Evolutionary conservation across 1,140 invertebrate species (phyloP).

Genomic region (Plectrocnemia conspersa): DNA sequence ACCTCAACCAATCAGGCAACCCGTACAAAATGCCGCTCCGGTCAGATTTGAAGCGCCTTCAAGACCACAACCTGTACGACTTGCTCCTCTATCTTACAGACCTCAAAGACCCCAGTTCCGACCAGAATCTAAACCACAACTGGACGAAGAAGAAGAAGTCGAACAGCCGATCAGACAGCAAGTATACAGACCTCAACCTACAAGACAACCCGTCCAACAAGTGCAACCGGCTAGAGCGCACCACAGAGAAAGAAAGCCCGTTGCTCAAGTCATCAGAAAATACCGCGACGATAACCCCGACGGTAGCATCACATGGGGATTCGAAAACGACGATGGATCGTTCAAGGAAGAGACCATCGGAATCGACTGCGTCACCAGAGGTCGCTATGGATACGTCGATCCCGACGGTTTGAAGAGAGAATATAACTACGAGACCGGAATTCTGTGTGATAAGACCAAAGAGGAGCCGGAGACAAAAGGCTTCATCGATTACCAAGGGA

Average conservation of each 20-base stretch:
- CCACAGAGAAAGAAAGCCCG: conserved; percentile 58
- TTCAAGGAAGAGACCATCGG: conserved; percentile 81
- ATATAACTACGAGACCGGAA: conserved; percentile 68
- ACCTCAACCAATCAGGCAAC: conserved; percentile 27
- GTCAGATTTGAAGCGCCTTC: conserved; percentile 40
- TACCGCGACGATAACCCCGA: conserved; percentile 76
- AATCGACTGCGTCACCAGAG: conserved; percentile 71
- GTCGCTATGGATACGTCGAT: conserved; percentile 79
- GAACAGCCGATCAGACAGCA: conserved; percentile 47
- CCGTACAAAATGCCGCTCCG: conserved; percentile 43
- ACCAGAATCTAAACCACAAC: conserved; percentile 37
- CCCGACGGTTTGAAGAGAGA: conserved; percentile 70
- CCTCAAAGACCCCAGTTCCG: conserved; percentile 49
- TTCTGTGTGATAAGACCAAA: conserved; percentile 60
- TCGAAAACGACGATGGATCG: conserved; percentile 74
- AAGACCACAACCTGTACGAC: conserved; percentile 42
- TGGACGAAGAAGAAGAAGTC: conserved; percentile 41
- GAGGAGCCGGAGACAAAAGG: conserved; percentile 57
- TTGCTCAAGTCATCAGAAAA: conserved; percentile 66
- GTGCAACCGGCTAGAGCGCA: conserved; percentile 37
- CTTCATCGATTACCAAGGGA: conserved; percentile 67
- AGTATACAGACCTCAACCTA: conserved; percentile 43
- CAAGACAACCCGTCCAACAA: conserved; percentile 42
- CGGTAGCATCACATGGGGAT: conserved; percentile 80
- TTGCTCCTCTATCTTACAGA: conserved; percentile 48